These are phyloP conservation scores for Gymnocheta viridis DNA, from an alignment of 2,888 invertebrate genomes.

Conservation along the genomic window DNA sequence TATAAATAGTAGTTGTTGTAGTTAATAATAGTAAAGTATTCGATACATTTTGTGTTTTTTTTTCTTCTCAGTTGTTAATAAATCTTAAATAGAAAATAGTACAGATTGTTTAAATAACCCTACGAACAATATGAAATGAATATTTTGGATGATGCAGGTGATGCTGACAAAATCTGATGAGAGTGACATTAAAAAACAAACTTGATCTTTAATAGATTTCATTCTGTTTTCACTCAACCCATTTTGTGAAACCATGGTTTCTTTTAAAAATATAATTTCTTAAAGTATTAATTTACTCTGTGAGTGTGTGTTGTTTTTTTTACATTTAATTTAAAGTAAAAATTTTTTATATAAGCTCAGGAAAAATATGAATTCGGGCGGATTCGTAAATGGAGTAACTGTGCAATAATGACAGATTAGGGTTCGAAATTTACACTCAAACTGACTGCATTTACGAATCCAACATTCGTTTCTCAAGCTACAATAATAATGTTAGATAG, in stretches of 20 bases:
- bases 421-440: no score
- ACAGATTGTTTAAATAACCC: constrained; percentile 28
- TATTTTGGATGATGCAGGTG: not conserved
- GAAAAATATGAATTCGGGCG: no score
- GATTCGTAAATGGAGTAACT: no score
- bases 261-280: constrained; percentile 56
- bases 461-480: no score
- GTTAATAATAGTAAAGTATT: constrained; percentile 55
- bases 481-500: not conserved
- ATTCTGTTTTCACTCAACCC: constrained; percentile 60
- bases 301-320: constrained; percentile 12
- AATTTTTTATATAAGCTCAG: constrained; percentile 45
- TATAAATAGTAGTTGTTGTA: constrained; percentile 55
- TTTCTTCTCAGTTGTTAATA: constrained; percentile 42
- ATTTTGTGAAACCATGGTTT: constrained; percentile 66
- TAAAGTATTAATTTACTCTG: constrained; percentile 28
- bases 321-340: constrained; percentile 5
- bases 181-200: constrained; percentile 5
- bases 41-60: constrained; percentile 40
- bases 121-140: constrained; percentile 38
- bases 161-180: constrained; percentile 6
- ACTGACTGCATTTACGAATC: no score
- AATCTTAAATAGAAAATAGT: constrained; percentile 59
- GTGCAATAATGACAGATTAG: no score
- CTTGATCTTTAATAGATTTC: constrained; percentile 31